phyloP scores from a whole-genome alignment of 2,888 invertebrate species.

The Cephus pygmeus region DNA sequence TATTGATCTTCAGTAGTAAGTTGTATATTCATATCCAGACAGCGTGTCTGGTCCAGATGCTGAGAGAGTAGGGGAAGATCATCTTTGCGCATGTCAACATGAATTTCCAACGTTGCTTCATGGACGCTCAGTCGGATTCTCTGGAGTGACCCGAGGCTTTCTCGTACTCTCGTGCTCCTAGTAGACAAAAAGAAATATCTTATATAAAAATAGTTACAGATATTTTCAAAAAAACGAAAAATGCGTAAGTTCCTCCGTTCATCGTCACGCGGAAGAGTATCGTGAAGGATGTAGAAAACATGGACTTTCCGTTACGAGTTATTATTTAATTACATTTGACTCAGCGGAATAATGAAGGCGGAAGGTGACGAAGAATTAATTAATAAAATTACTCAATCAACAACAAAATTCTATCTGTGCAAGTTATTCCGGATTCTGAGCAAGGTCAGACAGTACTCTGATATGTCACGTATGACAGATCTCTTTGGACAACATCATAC shows the following conservation, averaged over 20 bases:
- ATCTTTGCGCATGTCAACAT: not conserved
- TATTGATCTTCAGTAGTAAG: not conserved
- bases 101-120: not conserved
- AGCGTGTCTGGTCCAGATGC: not conserved
- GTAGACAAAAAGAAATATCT: not conserved
- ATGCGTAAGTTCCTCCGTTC: too few relatives aligned
- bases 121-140: not conserved
- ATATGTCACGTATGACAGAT: not conserved
- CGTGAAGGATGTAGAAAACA: not conserved
- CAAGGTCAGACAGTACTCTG: not conserved
- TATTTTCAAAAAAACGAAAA: too few relatives aligned
- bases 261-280: not conserved
- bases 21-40: not conserved
- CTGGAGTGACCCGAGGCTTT: not conserved
- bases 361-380: not conserved
- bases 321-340: not conserved
- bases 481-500: not conserved
- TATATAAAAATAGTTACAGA: not conserved
- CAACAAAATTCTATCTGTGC: not conserved
- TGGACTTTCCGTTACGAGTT: not conserved
- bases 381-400: not conserved
- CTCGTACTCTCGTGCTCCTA: not conserved
- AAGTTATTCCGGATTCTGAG: not conserved
- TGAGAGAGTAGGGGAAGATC: not conserved
- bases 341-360: not conserved